Evolutionary conservation across 2,797 vertebrate species (phyloP), one percentile per base, ranked within the genome.

Genomic region (Phrynocephalus guinanensis): DNA sequence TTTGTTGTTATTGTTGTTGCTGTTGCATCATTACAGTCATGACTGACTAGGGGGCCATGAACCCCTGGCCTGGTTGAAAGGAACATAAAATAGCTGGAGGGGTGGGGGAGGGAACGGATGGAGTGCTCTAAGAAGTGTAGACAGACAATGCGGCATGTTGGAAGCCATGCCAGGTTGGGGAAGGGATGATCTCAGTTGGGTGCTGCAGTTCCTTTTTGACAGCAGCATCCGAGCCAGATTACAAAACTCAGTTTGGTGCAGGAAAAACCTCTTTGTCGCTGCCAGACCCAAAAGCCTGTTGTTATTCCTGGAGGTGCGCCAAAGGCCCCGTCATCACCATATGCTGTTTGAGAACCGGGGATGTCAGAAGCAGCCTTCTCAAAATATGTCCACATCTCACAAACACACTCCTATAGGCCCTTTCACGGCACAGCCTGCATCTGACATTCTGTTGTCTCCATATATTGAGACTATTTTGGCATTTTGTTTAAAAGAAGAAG

Each of bases 221-320:
- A 2, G 6, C 52, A 84, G 72, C 20, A 72, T 30, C 80, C 63
- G 33, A 30, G 52, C 78, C 70, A 24, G 20, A 10, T 88, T 82
- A 5, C 33, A 28, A 80, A 7, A 67, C 87, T 48, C 24, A 48
- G 60, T 93, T 91, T 90, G 88, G 86, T 86, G 87, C 9, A 52
- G n/a, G 82, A 83, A 91, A 87, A 24, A 92, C 79, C 48, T 52
- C 38, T 52, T 66, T 83, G n/a, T n/a, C n/a, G 24, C 1, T 90
- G 26, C 78, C 88, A 70, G 84, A 88, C 88, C 89, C 85, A 78
- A 44, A 44, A 50, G 22, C 38, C n/a, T 18, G 87, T 24, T 63
- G 60, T 63, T 18, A 84, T n/a, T 26, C 0, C 0, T 66, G 77
- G 60, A 89, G 60, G 60, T 87, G 76, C 28, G 79, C 82, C 71